Conservation (phyloP, 2,113 vertebrate species). For the Tricholaema leucomelas region DNA sequence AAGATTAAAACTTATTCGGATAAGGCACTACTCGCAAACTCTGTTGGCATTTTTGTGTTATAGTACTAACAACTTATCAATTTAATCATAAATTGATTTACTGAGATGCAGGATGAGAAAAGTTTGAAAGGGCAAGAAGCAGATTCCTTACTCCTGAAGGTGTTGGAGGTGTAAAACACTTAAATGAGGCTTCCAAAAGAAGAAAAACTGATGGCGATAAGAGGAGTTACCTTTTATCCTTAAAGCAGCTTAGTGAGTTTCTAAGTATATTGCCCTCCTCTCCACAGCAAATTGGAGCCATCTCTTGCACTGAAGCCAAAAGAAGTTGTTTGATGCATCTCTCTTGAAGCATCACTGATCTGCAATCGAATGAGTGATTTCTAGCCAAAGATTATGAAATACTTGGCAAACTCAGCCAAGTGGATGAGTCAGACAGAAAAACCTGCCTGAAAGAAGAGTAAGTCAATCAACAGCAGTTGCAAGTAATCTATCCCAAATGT, state of each 20-base stretch:
- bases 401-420: neutral
- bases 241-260: neutral
- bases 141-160: neutral
- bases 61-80: neutral
- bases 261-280: neutral
- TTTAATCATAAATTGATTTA: neutral
- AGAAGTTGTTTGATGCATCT: neutral
- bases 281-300: neutral
- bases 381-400: constrained; percentile 15
- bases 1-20: neutral
- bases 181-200: neutral
- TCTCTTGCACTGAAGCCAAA: neutral
- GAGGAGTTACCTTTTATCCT: neutral
- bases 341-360: neutral
- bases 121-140: neutral
- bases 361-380: neutral
- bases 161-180: neutral
- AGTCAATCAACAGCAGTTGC: constrained; percentile 40
- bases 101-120: neutral
- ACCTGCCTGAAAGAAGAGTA: constrained; percentile 11
- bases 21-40: neutral
- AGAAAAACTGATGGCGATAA: neutral
- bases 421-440: constrained; percentile 40
- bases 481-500: constrained; percentile 57
- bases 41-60: neutral